A percentile compares a stretch with the other conserved stretches of the same genome.
These are phyloP conservation scores for Gambusia affinis DNA, from an alignment of 2,113 vertebrate species.

Conservation along the genomic window DNA sequence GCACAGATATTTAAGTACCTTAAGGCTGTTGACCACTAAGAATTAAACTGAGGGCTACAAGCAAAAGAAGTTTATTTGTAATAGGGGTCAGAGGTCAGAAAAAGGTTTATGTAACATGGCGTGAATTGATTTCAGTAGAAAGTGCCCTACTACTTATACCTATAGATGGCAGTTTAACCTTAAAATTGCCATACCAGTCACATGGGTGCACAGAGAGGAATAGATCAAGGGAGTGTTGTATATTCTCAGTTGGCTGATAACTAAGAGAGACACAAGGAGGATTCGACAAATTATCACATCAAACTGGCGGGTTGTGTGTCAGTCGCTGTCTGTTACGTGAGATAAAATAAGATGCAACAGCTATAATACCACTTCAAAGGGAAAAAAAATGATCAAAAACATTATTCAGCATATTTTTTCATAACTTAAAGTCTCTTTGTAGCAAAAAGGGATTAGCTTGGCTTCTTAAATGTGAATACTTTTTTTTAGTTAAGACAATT, in stretches of 20 bases:
- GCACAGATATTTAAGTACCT: conserved; percentile 40
- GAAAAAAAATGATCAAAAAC: too few species aligned
- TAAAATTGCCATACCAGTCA: conserved; percentile 56
- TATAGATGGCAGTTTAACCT: conserved; percentile 24
- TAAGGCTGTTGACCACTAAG: conserved; percentile 49
- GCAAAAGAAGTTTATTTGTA: conserved; percentile 36
- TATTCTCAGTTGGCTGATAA: conserved; percentile 56
- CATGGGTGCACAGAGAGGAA: conserved; percentile 54
- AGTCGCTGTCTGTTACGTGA: conserved; percentile 2
- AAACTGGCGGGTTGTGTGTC: conserved; percentile 22
- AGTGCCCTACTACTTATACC: conserved; percentile 24
- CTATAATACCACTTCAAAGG: background rate
- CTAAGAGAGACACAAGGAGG: conserved; percentile 37
- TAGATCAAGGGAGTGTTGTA: conserved; percentile 62
- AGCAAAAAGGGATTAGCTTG: background rate
- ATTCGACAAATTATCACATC: conserved; percentile 52
- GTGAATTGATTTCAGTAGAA: conserved; percentile 57
- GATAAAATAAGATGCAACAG: background rate
- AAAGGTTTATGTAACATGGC: conserved; percentile 38
- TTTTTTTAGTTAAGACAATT: background rate
- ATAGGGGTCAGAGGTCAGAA: conserved; percentile 48
- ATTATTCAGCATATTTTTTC: too few species aligned
- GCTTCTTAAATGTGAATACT: background rate
- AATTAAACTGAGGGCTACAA: conserved; percentile 41
- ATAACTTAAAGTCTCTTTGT: too few species aligned